Base-by-base conservation (phyloP, 2,797 vertebrate species). In the Valencia hispanica region DNA sequence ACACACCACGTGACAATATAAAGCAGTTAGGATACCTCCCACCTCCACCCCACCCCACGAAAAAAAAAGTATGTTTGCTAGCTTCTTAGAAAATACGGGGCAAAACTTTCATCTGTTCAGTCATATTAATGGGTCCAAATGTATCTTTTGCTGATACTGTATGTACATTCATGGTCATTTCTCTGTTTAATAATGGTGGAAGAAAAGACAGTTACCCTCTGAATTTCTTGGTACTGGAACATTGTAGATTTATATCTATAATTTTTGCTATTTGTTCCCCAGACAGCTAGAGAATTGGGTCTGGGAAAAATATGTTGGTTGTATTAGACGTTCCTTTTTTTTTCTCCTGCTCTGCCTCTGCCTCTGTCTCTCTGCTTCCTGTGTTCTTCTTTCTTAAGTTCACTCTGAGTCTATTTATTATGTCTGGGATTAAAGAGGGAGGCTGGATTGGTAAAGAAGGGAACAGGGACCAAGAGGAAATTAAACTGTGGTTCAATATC, bases 191-290 rank as follows among this genome's bases (percentile, higher is more conserved):
- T 72, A 43, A 55, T 41, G 22, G 22, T 41, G 14, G 4, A 41
- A 25, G 34, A 18, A 39, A 65, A 65, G 61, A 39, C 8, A 2
- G 32, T 65, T 9, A 18, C 10, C 61, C 20, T 55, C 39, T 41
- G 25, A 36, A 41, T 41, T 55, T 17, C 34, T 72, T n/a, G 55
- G 20, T 41, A 55, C 55, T 32, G 4, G 43, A 39, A 69, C 68
- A 48, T 45, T 72, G 70, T 72, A 39, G 50, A 53, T 72, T 72
- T 27, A 39, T 55, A 27, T 55, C 34, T 55, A 51, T 27, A 72
- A 72, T 55, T 55, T 39, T 55, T 39, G 15, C 50, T n/a, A 55
- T 72, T 55, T 41, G 34, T 55, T 72, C 34, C 50, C 50, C 27
- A 22, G 50, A 55, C 70, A 53, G 32, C 20, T 39, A 39, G 50